Evolutionary conservation across 2,113 vertebrate species (phyloP).

Genomic region (Lepus timidus): DNA sequence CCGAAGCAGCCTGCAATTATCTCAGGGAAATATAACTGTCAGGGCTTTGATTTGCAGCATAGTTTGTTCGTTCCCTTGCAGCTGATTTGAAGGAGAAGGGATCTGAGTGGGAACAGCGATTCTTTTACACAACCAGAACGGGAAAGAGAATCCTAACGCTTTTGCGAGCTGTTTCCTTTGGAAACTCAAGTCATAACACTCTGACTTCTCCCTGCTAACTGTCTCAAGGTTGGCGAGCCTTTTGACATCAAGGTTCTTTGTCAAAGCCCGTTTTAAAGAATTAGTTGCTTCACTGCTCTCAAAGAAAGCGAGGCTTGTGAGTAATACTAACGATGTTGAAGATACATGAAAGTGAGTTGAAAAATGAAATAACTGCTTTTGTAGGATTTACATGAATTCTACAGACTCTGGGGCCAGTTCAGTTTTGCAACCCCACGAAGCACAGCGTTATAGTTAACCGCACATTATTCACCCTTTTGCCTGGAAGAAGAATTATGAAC

Average conservation of each 20-base stretch:
- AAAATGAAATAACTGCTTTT: slow-evolving; percentile 67
- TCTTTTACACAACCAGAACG: slow-evolving; percentile 56
- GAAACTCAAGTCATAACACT: slow-evolving; percentile 60
- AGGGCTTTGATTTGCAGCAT: slow-evolving; percentile 72
- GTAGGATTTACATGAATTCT: slow-evolving; percentile 49
- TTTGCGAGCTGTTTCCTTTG: slow-evolving; percentile 51
- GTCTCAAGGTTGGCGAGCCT: slow-evolving; percentile 54
- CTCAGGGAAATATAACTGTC: slow-evolving; percentile 80
- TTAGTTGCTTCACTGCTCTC: slow-evolving; percentile 54
- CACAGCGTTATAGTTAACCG: slow-evolving; percentile 43
- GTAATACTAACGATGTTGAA: slow-evolving; percentile 61
- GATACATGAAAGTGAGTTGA: slow-evolving; percentile 37
- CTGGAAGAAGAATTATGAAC: slow-evolving; percentile 73
- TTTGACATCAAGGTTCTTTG: slow-evolving; percentile 48
- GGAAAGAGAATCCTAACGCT: slow-evolving; percentile 39
- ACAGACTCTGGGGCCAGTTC: slow-evolving; percentile 37
- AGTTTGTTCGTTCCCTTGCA: slow-evolving; percentile 59
- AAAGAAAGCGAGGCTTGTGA: slow-evolving; percentile 68
- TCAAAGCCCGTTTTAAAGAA: slow-evolving; percentile 63
- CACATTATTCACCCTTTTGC: slow-evolving; percentile 61
- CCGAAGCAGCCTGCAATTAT: slow-evolving; percentile 76
- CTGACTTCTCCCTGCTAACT: slow-evolving; percentile 56
- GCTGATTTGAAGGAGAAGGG: slow-evolving; percentile 67
- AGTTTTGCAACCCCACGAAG: background rate
- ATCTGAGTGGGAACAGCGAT: slow-evolving; percentile 66